Base-by-base conservation (phyloP, 2,113 vertebrate genomes). In the Pteropus alecto region DNA sequence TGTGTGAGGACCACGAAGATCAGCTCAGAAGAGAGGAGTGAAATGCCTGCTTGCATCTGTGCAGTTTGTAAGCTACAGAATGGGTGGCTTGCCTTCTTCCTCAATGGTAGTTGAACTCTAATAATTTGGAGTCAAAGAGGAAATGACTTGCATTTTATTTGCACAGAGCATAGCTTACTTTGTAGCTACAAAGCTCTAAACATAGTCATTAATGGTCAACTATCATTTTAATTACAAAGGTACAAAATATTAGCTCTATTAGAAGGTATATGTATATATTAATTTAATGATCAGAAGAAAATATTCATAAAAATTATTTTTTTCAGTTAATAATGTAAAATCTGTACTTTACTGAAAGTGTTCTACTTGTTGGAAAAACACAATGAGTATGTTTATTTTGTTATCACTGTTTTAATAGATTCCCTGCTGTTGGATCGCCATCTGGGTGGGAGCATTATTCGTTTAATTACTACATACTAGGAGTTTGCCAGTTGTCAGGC, bases 241-340 rank as follows among this genome's bases (percentile, higher is more conserved):
- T 43, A 81, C 26, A 51, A 68, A 79, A 73, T 73, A 76, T 56
- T 74, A 84, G 19, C 30, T 33, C 33, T 46, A 33, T 22, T 78
- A 70, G 51, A 87, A 70, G 26, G 5, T 51, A 54, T 9, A 30
- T 48, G 38, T 38, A 26, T 48, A 26, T 61, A 54, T 77, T 88
- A 82, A 56, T 11, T 33, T 78, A 90, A 91, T 26, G n/a, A 78
- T 43, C 13, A 89, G 30, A 84, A 38, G 61, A 71, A 56, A 87
- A 56, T 8, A 48, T 6, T 84, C 8, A 46, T 11, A 84, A n/a
- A 71, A 68, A 67, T 9, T 51, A 14, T 41, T 68, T 77, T 84
- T 93, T 84, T 38, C 13, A 58, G 33, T 84, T 94, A 92, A 88
- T 61, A 84, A 81, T 81, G 11, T 41, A 77, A 95, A 88, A 28